Percentiles rank a stretch among this genome's conserved stretches.
These are phyloP conservation scores for Drosophila sp. DNA, from an alignment of 1,140 invertebrate genomes.

Conservation along the genomic window DNA sequence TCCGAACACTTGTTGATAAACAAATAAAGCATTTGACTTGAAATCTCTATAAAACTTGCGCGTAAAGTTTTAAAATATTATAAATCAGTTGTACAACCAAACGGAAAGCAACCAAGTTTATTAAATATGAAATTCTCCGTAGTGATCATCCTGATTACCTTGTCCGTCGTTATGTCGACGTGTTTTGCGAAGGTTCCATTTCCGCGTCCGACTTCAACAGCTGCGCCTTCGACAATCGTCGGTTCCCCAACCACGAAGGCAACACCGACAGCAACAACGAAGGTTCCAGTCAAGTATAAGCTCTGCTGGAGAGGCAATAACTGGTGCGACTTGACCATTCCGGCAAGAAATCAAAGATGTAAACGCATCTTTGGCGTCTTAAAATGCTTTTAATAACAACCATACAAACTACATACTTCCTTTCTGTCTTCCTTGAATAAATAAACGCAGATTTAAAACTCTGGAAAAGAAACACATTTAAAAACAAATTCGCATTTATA, in stretches of 20 bases:
- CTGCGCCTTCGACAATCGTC: neutral
- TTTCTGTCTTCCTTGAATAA: neutral
- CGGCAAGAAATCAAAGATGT: neutral
- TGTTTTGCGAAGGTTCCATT: neutral
- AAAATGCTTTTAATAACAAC: slow-evolving; percentile 16
- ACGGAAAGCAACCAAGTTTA: neutral
- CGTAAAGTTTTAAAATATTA: neutral
- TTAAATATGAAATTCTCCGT: slow-evolving; percentile 22
- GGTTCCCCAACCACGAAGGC: neutral
- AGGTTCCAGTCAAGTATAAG: neutral
- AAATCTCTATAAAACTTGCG: slow-evolving; percentile 25
- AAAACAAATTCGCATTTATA: too few species aligned
- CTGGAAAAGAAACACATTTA: too few species aligned
- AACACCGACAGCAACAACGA: neutral
- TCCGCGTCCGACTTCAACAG: neutral
- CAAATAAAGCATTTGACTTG: neutral
- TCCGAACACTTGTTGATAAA: slow-evolving; percentile 18
- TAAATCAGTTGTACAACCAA: neutral
- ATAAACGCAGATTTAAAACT: too few species aligned
- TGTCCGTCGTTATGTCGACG: neutral
- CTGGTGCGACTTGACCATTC: slow-evolving; percentile 20
- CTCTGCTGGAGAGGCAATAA: slow-evolving; percentile 35
- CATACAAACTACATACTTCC: too few species aligned
- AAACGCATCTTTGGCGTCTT: slow-evolving; percentile 14
- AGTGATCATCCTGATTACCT: neutral